Evolutionary conservation across 2,888 invertebrate species (phyloP), one percentile per base, ranked within the genome.

Genomic region (Oscheius sp.): DNA sequence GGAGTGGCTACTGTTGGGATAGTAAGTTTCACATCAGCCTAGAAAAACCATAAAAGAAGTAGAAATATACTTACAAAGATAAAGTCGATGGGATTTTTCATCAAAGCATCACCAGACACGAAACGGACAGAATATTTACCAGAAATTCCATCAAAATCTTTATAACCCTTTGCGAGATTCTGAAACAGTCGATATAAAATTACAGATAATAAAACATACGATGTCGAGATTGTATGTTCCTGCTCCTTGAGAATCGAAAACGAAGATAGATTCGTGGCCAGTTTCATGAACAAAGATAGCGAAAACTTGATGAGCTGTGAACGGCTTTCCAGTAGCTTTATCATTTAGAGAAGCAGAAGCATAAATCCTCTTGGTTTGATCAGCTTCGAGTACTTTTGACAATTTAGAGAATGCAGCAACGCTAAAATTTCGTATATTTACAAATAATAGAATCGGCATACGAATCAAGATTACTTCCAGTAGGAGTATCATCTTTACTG

Each of bases 71-170:
- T 77, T 9, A 90, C 95, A 66, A 98, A 89, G 53, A 91, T 89
- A 96, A 97, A 98, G 52, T 93, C 92, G 86, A 97, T 92, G 16
- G 97, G 94, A 90, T 95, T 95, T 81, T 94, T 93, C 75, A 95
- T 92, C 6, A 95, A 92, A 73, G 94, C 92, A 91, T 98, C 99
- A 3, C 98, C 99, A 69, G 98, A 91, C 81, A 95, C 93, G 77
- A 98, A 88, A 82, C 93, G 93, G 79, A 97, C 91, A 76, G 92
- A 91, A 90, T 96, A 96, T 56, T 91, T 89, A 46, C 95, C 97
- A 58, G 93, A 93, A 70, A 91, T 90, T 80, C 92, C 91, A 73
- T 92, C 92, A 86, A 98, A 93, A 86, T 95, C 94, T 85, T 93
- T 92, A 18, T 93, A 93, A 82, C 94, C 92, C 53, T 92, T 91